Base-by-base conservation (phyloP, 2,113 vertebrate genomes). In the Macrotis lagotis region DNA sequence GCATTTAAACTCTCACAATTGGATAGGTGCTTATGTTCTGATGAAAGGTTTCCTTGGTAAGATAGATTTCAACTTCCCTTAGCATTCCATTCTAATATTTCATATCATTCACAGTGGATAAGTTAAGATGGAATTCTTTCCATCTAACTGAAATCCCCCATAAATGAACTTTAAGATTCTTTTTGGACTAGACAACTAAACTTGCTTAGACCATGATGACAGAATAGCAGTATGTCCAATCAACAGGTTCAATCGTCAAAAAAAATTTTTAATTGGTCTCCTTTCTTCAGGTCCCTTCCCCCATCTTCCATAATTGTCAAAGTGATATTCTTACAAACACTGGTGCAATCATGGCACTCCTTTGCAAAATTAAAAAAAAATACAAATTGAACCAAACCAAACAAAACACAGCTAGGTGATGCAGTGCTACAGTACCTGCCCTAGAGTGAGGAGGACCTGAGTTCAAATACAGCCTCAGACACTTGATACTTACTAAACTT, bases 181-280 rank as follows among this genome's bases (percentile, higher is more conserved):
- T 95, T 88, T 52, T n/a, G 19, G 48, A 66, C 22, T 51, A 37
- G 53, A 90, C 9, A 11, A 88, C 95, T 51, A 51, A 94, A 49
- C 66, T n/a, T 48, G 44, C 83, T 91, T 74, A 50, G 14, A 44
- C n/a, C n/a, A 83, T 25, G 37, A 52, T 51, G 3, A 91, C 88
- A 0, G 9, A 92, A 22, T 44, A 59, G 91, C 12, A 25, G 28
- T 11, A 48, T 0, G 48, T 74, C 91, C 50, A 3, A 91, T 92
- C 94, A 95, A 22, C 3, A 50, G 90, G 31, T 48, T 0, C 4
- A 19, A 55, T 90, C 8, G 55, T 47, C 53, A 92, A 97, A 97
- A 95, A 93, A 96, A 91, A 55, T 95, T 88, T 94, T 94, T 96
- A 93, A 97, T 95, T 97, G 66, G 66, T 83, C 19, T 44, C 66